Percentiles rank a stretch among this genome's conserved stretches.
phyloP scores from a whole-genome alignment of 2,113 vertebrate genomes.

The Perca schrenkii region DNA sequence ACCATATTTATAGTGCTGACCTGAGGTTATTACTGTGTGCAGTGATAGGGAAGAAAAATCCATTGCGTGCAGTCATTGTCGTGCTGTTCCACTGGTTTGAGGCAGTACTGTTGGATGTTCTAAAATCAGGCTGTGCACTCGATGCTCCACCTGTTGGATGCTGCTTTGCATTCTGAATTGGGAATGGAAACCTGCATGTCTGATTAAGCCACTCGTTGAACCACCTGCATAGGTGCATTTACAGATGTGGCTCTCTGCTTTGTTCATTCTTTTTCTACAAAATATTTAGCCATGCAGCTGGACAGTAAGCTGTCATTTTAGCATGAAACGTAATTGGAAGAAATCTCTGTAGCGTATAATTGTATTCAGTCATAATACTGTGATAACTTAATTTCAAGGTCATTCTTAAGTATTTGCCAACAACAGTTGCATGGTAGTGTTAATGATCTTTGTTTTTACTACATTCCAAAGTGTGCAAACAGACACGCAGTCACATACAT shows the following conservation, averaged over 20 bases:
- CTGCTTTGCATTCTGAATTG: background rate
- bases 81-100: slow-evolving; percentile 15
- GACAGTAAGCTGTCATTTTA: background rate
- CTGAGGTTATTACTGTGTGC: slow-evolving; percentile 43
- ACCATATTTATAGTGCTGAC: slow-evolving; percentile 33
- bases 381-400: background rate
- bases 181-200: background rate
- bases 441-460: background rate
- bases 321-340: background rate
- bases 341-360: background rate
- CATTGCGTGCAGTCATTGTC: background rate
- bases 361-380: background rate
- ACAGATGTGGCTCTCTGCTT: background rate
- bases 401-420: background rate
- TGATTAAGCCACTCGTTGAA: slow-evolving; percentile 3
- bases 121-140: background rate
- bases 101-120: slow-evolving; percentile 8
- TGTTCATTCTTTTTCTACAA: slow-evolving; percentile 3
- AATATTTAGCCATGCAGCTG: slow-evolving; percentile 1
- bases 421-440: background rate
- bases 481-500: background rate
- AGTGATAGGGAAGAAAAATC: slow-evolving; percentile 27
- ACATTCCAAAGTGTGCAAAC: background rate
- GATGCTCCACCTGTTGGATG: slow-evolving; percentile 23
- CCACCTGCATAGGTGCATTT: background rate